Evolutionary conservation across 2,888 invertebrate species (phyloP), one percentile per base, ranked within the genome.

Genomic region (Halictus quadricinctus): DNA sequence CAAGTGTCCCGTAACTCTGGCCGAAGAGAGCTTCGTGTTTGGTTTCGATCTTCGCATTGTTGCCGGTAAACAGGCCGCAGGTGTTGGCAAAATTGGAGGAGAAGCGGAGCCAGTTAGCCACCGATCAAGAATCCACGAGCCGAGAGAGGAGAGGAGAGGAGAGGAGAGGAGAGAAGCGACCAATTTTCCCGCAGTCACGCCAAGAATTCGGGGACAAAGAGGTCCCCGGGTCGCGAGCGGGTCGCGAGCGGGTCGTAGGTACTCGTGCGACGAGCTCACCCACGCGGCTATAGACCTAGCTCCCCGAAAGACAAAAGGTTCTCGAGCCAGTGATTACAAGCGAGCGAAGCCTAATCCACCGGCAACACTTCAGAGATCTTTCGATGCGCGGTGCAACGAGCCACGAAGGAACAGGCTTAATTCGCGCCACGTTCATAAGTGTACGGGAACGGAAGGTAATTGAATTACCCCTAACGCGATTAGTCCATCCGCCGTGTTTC

Each of bases 381-480:
- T 74, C 80, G 80, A 76, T 77, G 76, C 15, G 41, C 41, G 69
- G 46, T 79, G 85, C 78, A 85, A 85, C 87, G 74, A 79, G 80
- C 43, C 64, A n/a, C 72, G 83, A 77, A 87, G 83, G 76, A 77
- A 75, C 79, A 50, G n/a, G 79, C 50, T 83, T 83, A 83, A 87
- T 83, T 86, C 83, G 76, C 58, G 76, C 41, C 83, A 75, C 80
- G 75, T 83, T 74, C 79, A 43, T 83, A 83, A 83, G 78, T 64
- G 73, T 70, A 70, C 77, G 64, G 29, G 74, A 70, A 74, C 81
- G 43, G 29, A 74, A 74, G 78, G 70, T 83, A 81, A 87, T 84
- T 79, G 50, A 83, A 83, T 87, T 86, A 86, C n/a, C 60, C 21
- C 60, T 83, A 86, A 86, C 79, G 79, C 83, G 86, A 87, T 87